These are phyloP conservation scores for Cinara cedri DNA, from an alignment of 2,888 invertebrate genomes.

Conservation along the genomic window DNA sequence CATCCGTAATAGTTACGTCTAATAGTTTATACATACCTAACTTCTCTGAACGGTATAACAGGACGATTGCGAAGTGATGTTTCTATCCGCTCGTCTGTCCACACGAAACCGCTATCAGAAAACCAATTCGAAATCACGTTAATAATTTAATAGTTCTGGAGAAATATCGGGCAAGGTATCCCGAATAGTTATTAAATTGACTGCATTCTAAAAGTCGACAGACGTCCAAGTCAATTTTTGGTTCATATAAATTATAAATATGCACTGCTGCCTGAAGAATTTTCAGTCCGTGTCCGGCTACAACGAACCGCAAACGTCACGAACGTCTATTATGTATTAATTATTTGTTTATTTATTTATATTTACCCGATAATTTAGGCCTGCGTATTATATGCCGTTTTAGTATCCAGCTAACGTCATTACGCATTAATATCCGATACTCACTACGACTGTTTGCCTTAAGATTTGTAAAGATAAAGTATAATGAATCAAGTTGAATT, in stretches of 20 bases:
- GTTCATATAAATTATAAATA: slow-evolving; percentile 20
- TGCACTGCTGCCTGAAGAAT: not conserved
- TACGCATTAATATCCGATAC: no score
- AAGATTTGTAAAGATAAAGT: no score
- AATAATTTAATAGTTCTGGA: not conserved
- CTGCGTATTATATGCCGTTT: not conserved
- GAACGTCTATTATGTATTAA: not conserved
- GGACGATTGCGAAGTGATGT: no score
- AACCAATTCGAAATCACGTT: not conserved
- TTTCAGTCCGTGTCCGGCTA: not conserved
- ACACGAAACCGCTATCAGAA: not conserved
- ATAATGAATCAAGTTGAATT: no score
- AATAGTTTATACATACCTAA: no score
- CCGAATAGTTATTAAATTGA: no score
- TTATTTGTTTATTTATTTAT: no score
- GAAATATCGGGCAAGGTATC: not conserved
- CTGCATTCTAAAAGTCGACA: not conserved
- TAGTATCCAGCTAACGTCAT: not conserved
- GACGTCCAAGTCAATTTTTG: slow-evolving; percentile 8
- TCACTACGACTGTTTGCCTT: no score
- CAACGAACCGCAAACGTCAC: not conserved
- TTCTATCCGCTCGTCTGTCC: not conserved
- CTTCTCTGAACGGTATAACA: no score
- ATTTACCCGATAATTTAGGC: not conserved
- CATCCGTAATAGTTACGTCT: no score